Evolutionary conservation across 1,140 invertebrate species (phyloP), one percentile per base, ranked within the genome.

Genomic region (Scylla paramamosain): DNA sequence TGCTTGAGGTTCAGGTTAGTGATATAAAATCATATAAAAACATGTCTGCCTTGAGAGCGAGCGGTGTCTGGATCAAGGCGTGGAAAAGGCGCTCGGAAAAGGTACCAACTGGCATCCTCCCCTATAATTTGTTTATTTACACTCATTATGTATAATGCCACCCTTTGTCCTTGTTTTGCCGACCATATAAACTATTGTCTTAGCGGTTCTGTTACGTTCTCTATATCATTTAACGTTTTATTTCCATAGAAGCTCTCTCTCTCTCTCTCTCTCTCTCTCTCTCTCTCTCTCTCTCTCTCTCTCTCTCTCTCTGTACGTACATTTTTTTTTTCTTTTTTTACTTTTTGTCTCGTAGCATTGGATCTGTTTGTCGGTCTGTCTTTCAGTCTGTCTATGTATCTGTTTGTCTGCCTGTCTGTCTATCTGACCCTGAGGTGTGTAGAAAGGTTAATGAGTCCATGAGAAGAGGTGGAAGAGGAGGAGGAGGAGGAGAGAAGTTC

Each of bases 41-140:
- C 91, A 95, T 48, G 94, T 95, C 88, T 92, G 86, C 94, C 94
- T 95, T 95, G 94, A 93, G 86, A 95, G 88, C 88, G 83, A 92
- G 87, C 90, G 89, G 94, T 92, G 82, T 20, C 52, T 14, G 52
- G 52, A 20, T 20, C 39, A 83, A 67, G 94, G 52, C 86, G 25
- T 91, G 88, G 52, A 95, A 95, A 95, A 31, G 20, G n/a, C 52
- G 82, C 46, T 31, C 67, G 20, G 10, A n/a, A 83, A 83, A 82
- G 29, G 25, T 25, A 45, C 46, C 32, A 88, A 95, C 28, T 91
- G 48, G 90, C 91, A 92, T 88, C 91, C 83, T 83, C 29, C 67
- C 28, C 28, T 25, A 25, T 95, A 29, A 91, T 67, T 95, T 95
- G 94, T 88, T 92, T 92, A 91, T 91, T 95, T 95, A 95, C 94